A percentile compares a stretch with the other conserved stretches of the same genome.
These are phyloP conservation scores for Himalopsyche tibetana DNA, from an alignment of 2,888 invertebrate genomes.

Conservation along the genomic window DNA sequence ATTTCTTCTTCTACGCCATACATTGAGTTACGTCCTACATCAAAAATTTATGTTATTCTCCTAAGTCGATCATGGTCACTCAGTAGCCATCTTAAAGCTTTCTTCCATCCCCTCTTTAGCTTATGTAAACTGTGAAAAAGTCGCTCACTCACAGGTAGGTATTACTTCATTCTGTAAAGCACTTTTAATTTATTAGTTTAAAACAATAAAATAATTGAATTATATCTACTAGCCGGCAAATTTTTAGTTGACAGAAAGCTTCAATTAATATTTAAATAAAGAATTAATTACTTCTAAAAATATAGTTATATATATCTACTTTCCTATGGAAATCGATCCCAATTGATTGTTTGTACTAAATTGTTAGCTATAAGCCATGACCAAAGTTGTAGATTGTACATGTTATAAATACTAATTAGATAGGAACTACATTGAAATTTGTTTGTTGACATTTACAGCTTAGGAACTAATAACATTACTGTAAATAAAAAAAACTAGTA, in stretches of 20 bases:
- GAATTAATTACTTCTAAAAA: slow-evolving; percentile 45
- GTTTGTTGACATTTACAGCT: slow-evolving; percentile 62
- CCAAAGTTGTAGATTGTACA: slow-evolving; percentile 64
- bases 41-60: no score
- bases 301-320: background rate
- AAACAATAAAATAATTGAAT: background rate
- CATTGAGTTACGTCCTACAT: no score
- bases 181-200: background rate
- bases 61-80: no score
- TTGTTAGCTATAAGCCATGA: slow-evolving; percentile 64
- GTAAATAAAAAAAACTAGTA: slow-evolving; percentile 58
- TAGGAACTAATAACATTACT: slow-evolving; percentile 53
- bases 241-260: background rate
- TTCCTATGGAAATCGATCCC: slow-evolving; percentile 41
- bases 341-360: slow-evolving; percentile 45
- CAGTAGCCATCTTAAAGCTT: no score
- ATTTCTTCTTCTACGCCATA: no score
- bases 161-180: no score
- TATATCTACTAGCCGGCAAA: background rate
- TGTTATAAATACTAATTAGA: slow-evolving; percentile 56
- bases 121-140: no score
- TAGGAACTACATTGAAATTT: slow-evolving; percentile 57
- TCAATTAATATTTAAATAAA: slow-evolving; percentile 3
- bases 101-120: no score
- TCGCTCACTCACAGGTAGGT: no score